Evolutionary conservation across 2,797 vertebrate species (phyloP), one percentile per base, ranked within the genome.

Genomic region (Phylloscopus collybita): DNA sequence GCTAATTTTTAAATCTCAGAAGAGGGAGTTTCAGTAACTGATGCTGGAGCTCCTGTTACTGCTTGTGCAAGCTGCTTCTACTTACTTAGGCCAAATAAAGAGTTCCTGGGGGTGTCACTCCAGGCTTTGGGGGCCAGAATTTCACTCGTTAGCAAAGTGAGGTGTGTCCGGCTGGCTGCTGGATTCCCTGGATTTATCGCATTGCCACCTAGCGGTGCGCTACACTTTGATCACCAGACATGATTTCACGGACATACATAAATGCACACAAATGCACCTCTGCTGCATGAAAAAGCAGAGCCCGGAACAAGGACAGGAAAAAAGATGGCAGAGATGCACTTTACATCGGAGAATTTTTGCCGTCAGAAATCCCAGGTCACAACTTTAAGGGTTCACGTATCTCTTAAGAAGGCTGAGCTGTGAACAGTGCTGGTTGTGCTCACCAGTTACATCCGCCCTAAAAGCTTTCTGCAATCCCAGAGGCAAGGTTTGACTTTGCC

Each of bases 181-280:
- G 50, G 70, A 51, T 51, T 56, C 66, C 67, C 61, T 8, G 45
- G 8, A 45, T 79, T 90, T 30, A 49, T 16, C 6, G 10, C 62
- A 70, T 67, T 96, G 92, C 92, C 95, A 90, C 44, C 94, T 90
- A 92, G 95, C 16, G 95, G 90, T 26, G 34, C 18, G 7, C 40
- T 17, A 9, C 8, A 9, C 44, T 53, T 38, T 5, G 21, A 53
- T 16, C 60, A 51, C 12, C 13, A 40, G 53, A 25, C 59, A 3
- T 2, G 9, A 49, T 54, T 45, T 16, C 62, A 45, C 1, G 0
- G 42, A 19, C 4, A 5, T 8, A 6, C 19, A 54, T 3, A 76
- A 65, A 51, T 0, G 13, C 53, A 80, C 67, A 21, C 25, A 40
- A 45, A 54, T 13, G 20, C 17, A 53, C 75, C 49, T 6, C 25